These are phyloP conservation scores for Diaperis boleti DNA, from an alignment of 2,888 invertebrate species.

Conservation along the genomic window DNA sequence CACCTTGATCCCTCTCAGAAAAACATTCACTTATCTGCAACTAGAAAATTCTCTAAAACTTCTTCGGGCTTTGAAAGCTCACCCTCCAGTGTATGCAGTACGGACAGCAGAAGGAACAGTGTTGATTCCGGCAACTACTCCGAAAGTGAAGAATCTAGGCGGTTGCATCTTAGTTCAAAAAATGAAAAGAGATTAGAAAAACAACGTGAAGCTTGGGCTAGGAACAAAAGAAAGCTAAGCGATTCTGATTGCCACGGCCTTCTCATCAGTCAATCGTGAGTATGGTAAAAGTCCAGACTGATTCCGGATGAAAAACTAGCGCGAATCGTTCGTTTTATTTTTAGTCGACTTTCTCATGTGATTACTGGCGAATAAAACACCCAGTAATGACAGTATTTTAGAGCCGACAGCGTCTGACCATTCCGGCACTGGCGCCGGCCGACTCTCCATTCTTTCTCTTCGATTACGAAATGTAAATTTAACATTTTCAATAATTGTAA, in stretches of 20 bases:
- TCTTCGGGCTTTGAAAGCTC: conserved; percentile 60
- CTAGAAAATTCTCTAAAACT: conserved; percentile 52
- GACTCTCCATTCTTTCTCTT: conserved; percentile 38
- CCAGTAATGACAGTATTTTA: conserved; percentile 35
- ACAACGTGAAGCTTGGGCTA: conserved; percentile 66
- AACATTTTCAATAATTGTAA: conserved; percentile 4
- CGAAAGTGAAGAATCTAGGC: conserved; percentile 63
- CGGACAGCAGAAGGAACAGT: conserved; percentile 63
- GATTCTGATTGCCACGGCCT: conserved; percentile 54
- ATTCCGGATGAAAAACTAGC: conserved; percentile 36
- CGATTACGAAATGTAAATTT: conserved; percentile 29
- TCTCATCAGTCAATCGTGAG: conserved; percentile 57
- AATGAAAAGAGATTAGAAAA: conserved; percentile 64
- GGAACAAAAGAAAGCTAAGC: conserved; percentile 63
- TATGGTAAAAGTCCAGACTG: conserved; percentile 32
- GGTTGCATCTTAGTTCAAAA: conserved; percentile 62
- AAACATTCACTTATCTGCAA: conserved; percentile 58
- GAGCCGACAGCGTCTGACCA: conserved; percentile 32
- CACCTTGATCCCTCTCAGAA: conserved; percentile 61
- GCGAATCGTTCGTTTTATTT: conserved; percentile 37
- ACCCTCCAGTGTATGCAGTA: conserved; percentile 56
- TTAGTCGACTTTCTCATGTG: conserved; percentile 37
- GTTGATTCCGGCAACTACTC: conserved; percentile 64
- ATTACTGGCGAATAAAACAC: conserved; percentile 34
- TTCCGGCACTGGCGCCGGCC: conserved; percentile 33